These are phyloP conservation scores for Netelia virgata DNA, from an alignment of 2,888 invertebrate species.

Conservation along the genomic window DNA sequence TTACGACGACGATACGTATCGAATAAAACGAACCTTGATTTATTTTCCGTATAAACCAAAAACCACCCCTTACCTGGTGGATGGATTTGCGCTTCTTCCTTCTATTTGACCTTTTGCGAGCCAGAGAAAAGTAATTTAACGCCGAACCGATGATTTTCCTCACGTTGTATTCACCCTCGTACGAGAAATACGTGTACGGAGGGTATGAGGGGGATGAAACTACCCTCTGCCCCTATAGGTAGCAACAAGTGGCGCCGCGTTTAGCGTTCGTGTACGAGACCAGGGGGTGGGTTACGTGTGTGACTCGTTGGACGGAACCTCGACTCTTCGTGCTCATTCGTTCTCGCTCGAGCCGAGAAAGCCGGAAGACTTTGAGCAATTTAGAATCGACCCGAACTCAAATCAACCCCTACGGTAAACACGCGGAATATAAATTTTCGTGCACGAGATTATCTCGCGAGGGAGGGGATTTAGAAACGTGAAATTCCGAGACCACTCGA, in stretches of 20 bases:
- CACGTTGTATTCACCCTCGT: conserved; percentile 24
- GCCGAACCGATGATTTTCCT: conserved; percentile 25
- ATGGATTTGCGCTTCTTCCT: not conserved
- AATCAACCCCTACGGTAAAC: too few species aligned
- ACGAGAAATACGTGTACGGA: not conserved
- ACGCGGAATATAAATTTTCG: too few species aligned
- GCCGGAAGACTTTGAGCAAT: conserved; percentile 8
- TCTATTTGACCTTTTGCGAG: not conserved
- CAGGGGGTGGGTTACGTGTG: not conserved
- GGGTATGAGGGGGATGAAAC: too few species aligned
- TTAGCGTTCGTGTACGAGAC: conserved; percentile 27
- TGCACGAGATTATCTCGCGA: too few species aligned
- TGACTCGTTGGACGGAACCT: not conserved
- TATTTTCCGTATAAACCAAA: too few species aligned
- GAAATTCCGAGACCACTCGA: too few species aligned
- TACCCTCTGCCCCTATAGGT: conserved; percentile 17
- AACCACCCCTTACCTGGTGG: not conserved
- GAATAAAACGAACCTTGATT: conserved; percentile 6
- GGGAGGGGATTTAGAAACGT: too few species aligned
- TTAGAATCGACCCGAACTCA: not conserved
- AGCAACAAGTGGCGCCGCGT: conserved; percentile 60
- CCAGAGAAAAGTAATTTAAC: not conserved
- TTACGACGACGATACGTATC: conserved; percentile 2
- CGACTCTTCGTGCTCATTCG: not conserved
- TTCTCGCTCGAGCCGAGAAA: not conserved